These are phyloP conservation scores for Metaphire vulgaris DNA, from an alignment of 1,140 invertebrate species.

Conservation along the genomic window DNA sequence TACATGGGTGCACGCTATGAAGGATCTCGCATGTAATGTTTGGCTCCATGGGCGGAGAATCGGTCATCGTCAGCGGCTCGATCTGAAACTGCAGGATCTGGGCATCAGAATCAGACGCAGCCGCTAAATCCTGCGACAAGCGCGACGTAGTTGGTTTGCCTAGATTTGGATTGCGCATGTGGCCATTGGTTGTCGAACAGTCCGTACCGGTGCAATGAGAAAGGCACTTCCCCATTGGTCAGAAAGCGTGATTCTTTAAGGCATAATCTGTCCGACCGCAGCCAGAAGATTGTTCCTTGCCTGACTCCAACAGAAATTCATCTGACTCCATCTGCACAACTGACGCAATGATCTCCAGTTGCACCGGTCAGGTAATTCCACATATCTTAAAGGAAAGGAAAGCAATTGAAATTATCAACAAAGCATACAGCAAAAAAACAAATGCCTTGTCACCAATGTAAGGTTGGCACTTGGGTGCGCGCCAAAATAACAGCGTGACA, in stretches of 20 bases:
- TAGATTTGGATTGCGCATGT: not conserved
- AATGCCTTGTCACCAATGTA: no score
- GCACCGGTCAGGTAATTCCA: no score
- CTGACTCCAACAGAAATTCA: no score
- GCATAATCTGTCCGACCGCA: no score
- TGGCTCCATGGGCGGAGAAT: not conserved
- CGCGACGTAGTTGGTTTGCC: not conserved
- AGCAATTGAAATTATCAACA: no score
- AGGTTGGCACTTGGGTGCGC: no score
- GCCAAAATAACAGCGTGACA: no score
- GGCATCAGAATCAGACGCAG: not conserved
- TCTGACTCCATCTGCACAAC: no score
- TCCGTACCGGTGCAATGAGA: not conserved
- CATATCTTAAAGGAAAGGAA: no score
- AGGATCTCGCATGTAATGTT: not conserved
- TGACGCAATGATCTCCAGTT: no score
- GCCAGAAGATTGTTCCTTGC: no score
- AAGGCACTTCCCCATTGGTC: constrained; percentile 1
- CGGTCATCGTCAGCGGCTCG: not conserved
- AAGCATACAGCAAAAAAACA: no score
- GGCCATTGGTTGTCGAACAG: not conserved
- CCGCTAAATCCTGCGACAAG: not conserved
- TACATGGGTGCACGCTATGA: not conserved
- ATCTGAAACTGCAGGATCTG: not conserved
- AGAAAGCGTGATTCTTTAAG: not conserved